These are phyloP conservation scores for Agriopis aurantiaria DNA, from an alignment of 2,888 invertebrate genomes.

Conservation along the genomic window DNA sequence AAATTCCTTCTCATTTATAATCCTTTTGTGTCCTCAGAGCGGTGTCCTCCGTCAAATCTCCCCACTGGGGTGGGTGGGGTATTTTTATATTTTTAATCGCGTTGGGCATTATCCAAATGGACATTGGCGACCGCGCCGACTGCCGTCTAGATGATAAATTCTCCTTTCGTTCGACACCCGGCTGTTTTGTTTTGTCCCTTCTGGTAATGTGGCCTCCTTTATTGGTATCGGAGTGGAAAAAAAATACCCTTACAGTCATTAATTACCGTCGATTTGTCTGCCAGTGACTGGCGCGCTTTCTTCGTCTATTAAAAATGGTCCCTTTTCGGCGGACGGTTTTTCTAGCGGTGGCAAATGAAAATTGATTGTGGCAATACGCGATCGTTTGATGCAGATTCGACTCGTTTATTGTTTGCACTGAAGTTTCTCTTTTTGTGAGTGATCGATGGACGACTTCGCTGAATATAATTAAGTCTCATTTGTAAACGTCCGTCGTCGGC, in stretches of 20 bases:
- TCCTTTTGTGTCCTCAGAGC: slow-evolving; percentile 87
- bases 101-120: slow-evolving; percentile 87
- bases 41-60: slow-evolving; percentile 84
- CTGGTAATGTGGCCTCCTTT: slow-evolving; percentile 75
- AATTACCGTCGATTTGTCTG: slow-evolving; percentile 84
- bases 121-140: slow-evolving; percentile 83
- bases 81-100: slow-evolving; percentile 87
- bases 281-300: slow-evolving; percentile 78
- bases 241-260: slow-evolving; percentile 78
- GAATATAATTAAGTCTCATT: slow-evolving; percentile 53
- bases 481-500: slow-evolving; percentile 41
- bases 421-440: slow-evolving; percentile 61
- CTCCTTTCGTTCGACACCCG: slow-evolving; percentile 85
- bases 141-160: slow-evolving; percentile 86
- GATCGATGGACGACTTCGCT: slow-evolving; percentile 68
- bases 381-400: slow-evolving; percentile 79
- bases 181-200: slow-evolving; percentile 79
- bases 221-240: slow-evolving; percentile 75
- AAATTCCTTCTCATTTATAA: slow-evolving; percentile 87
- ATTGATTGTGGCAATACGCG: slow-evolving; percentile 81
- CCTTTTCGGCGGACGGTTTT: slow-evolving; percentile 59
- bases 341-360: slow-evolving; percentile 54
- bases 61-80: slow-evolving; percentile 69
- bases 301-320: slow-evolving; percentile 81
- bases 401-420: slow-evolving; percentile 68